Percentiles rank a stretch among this genome's conserved stretches.
Evolutionary conservation across 2,888 invertebrate genomes (phyloP).

Genomic region (Catonia carolina): DNA sequence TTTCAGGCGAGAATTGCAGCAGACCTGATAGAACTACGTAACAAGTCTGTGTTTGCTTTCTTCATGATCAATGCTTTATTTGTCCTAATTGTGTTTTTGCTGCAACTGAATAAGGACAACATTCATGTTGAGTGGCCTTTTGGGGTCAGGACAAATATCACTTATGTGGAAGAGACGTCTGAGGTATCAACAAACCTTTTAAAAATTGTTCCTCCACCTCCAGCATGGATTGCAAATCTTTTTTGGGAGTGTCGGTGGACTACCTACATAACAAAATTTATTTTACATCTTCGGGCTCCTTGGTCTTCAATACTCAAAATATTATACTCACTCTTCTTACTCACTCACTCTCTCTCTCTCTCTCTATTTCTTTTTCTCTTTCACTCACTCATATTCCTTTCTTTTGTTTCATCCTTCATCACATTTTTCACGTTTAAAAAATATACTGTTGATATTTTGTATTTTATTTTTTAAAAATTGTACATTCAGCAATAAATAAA

Average conservation of each 20-base stretch:
- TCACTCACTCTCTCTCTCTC: constrained; percentile 14
- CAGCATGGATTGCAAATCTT: constrained; percentile 19
- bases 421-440: too few species aligned
- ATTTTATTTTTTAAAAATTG: too few species aligned
- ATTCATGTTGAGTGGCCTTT: constrained; percentile 96
- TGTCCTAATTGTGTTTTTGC: constrained; percentile 96
- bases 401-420: constrained; percentile 3
- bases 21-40: constrained; percentile 89
- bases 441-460: too few species aligned
- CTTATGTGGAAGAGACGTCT: constrained; percentile 85
- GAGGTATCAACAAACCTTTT: constrained; percentile 55
- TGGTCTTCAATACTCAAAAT: constrained; percentile 20
- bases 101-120: constrained; percentile 98
- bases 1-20: constrained; percentile 80
- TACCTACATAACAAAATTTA: constrained; percentile 18
- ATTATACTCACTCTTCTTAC: constrained; percentile 11
- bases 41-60: constrained; percentile 96
- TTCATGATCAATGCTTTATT: constrained; percentile 99
- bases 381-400: constrained; percentile 17
- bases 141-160: constrained; percentile 91
- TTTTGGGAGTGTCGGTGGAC: background rate
- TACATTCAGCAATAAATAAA: too few species aligned
- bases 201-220: background rate
- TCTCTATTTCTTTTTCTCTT: constrained; percentile 8
- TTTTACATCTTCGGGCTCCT: constrained; percentile 15